Evolutionary conservation across 2,888 invertebrate genomes (phyloP), one percentile per base, ranked within the genome.

Genomic region (Cheilosia pagana): DNA sequence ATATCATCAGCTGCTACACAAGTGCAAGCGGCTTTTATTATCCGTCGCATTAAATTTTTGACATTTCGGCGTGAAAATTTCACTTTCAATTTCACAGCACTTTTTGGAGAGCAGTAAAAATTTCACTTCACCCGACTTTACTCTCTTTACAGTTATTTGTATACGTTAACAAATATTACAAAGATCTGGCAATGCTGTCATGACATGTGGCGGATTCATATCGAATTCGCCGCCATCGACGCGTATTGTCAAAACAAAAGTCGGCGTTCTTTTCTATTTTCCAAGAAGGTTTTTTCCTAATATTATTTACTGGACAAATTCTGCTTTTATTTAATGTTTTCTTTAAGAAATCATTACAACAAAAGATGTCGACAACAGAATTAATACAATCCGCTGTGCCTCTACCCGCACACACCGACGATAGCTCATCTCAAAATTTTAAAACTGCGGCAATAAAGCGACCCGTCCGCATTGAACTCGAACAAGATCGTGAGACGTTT

Each of bases 401-500:
- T 28, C 79, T 86, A 31, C 83, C 83, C 21, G 87, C 87, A 16
- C 85, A 87, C 59, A 74, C 74, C 8, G 88, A 88, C 2, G 86
- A 86, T 55, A 87, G 81, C 23, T 31, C 35, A 23, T 45, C 68
- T 1, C 65, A 55, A 25, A 68, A 57, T 74, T 68, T 62, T 41
- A 79, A 83, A 81, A 31, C 71, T 28, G 57, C 62, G 14, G 59
- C 68, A 39, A 5, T 78, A 10, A 71, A 72, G 48, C 28, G 53
- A 63, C 45, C 78, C 10, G 28, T 72, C 23, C 78, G 71, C 10
- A 87, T 87, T 4, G 89, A 87, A 43, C 76, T 77, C 65, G 81
- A 88, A 21, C 88, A 89, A 23, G 88, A 88, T 7, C 90, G 89
- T 0, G 90, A 90, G 0, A 90, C 90, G 53, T 92, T 92, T 79